These are phyloP conservation scores for Drosophila simulans DNA, from an alignment of 1,140 invertebrate species.

Conservation along the genomic window DNA sequence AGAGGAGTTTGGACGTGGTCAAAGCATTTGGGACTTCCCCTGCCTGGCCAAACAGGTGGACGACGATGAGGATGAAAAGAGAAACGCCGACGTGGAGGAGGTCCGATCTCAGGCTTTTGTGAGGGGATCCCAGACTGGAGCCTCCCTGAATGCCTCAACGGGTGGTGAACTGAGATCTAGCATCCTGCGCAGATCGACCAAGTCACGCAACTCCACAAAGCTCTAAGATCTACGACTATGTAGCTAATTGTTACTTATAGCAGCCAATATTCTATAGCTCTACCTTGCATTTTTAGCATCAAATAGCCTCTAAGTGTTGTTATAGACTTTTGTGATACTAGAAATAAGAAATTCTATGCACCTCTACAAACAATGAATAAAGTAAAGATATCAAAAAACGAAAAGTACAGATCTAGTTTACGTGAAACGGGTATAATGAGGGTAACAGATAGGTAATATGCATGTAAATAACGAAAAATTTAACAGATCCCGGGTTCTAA, in stretches of 20 bases:
- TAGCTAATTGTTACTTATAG: conserved; percentile 31
- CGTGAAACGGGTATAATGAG: too few species aligned
- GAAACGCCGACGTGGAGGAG: conserved; percentile 66
- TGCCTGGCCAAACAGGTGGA: conserved; percentile 86
- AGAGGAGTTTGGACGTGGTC: conserved; percentile 92
- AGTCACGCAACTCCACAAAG: conserved; percentile 73
- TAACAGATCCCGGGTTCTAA: not conserved
- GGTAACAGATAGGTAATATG: not conserved
- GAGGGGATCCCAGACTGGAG: conserved; percentile 82
- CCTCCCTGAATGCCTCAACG: conserved; percentile 87
- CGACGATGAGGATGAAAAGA: conserved; percentile 60
- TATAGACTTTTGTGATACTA: conserved; percentile 49
- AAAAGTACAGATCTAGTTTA: too few species aligned
- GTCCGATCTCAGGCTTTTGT: conserved; percentile 72
- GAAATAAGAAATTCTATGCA: conserved; percentile 39
- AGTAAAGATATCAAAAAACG: conserved; percentile 3
- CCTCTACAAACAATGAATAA: conserved; percentile 14
- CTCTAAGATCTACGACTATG: conserved; percentile 42
- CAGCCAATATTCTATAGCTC: conserved; percentile 26
- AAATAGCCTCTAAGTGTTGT: conserved; percentile 38
- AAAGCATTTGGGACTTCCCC: conserved; percentile 91
- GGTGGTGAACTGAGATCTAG: conserved; percentile 89
- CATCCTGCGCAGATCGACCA: conserved; percentile 86
- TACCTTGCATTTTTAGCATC: conserved; percentile 55
- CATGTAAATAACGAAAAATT: not conserved